Percentiles rank a stretch among this genome's conserved stretches.
Evolutionary conservation across 2,888 invertebrate species (phyloP).

Genomic region (Chrysodeixis includens): DNA sequence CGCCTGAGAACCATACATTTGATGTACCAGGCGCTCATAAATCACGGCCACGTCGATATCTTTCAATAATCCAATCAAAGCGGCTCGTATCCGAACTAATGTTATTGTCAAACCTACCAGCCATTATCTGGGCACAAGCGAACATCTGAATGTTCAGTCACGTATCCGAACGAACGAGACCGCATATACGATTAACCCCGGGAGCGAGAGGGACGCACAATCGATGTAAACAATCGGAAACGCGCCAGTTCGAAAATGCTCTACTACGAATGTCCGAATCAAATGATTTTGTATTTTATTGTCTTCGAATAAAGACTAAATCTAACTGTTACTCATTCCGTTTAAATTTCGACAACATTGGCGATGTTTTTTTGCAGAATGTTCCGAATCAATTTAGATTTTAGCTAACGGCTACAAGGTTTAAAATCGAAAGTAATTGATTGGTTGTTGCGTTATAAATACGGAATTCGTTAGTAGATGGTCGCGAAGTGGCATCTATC

Average conservation of each 20-base stretch:
- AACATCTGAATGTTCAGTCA: slow-evolving; percentile 84
- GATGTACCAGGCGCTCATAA: slow-evolving; percentile 68
- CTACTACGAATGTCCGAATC: slow-evolving; percentile 45
- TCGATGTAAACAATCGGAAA: slow-evolving; percentile 75
- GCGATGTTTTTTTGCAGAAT: slow-evolving; percentile 19
- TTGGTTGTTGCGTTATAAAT: slow-evolving; percentile 30
- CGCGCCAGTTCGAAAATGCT: slow-evolving; percentile 51
- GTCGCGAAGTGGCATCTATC: slow-evolving; percentile 77
- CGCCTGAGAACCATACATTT: slow-evolving; percentile 34
- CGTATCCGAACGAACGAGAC: slow-evolving; percentile 68
- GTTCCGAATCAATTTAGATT: slow-evolving; percentile 21
- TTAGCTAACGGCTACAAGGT: background rate
- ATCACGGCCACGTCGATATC: slow-evolving; percentile 80
- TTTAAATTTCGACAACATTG: slow-evolving; percentile 52
- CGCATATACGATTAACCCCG: slow-evolving; percentile 49
- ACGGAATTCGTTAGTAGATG: slow-evolving; percentile 70
- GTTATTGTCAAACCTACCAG: slow-evolving; percentile 85
- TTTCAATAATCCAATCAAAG: slow-evolving; percentile 87
- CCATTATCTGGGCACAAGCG: slow-evolving; percentile 80
- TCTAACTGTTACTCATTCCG: slow-evolving; percentile 37
- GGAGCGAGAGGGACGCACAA: slow-evolving; percentile 63
- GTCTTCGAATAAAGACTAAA: slow-evolving; percentile 34
- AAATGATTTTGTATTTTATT: slow-evolving; percentile 55
- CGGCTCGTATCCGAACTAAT: slow-evolving; percentile 81
- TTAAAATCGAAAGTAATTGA: slow-evolving; percentile 14